phyloP scores from a whole-genome alignment of 2,888 invertebrate species.

The Apantesis nais region DNA sequence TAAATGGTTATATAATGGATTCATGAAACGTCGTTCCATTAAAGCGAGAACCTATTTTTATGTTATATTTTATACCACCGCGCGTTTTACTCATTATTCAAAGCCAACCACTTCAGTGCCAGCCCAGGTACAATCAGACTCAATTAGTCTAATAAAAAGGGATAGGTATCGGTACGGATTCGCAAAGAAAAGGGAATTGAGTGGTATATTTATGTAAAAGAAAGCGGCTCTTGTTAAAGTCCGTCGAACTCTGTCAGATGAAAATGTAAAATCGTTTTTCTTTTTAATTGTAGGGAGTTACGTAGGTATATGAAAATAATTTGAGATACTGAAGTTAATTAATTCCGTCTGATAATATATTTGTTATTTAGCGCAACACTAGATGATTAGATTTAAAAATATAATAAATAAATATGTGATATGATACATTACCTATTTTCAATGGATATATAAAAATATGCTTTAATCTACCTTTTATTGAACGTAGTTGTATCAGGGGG shows the following conservation, averaged over 20 bases:
- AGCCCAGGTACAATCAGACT: neutral
- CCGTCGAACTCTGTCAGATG: neutral
- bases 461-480: too few species aligned
- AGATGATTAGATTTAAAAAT: neutral
- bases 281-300: neutral
- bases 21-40: neutral
- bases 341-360: neutral
- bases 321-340: neutral
- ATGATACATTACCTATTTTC: too few species aligned
- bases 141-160: neutral
- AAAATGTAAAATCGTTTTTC: neutral
- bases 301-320: neutral
- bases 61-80: neutral
- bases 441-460: too few species aligned
- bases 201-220: constrained; percentile 8
- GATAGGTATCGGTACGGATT: constrained; percentile 40
- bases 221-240: neutral
- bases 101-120: neutral
- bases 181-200: constrained; percentile 40
- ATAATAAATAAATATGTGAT: too few species aligned
- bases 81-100: neutral
- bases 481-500: too few species aligned
- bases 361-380: too few species aligned
- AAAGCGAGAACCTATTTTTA: neutral
- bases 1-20: neutral